Evolutionary conservation across 92 coral and sea anemone species (phyloP).

Genomic region (Actinernus sp.): DNA sequence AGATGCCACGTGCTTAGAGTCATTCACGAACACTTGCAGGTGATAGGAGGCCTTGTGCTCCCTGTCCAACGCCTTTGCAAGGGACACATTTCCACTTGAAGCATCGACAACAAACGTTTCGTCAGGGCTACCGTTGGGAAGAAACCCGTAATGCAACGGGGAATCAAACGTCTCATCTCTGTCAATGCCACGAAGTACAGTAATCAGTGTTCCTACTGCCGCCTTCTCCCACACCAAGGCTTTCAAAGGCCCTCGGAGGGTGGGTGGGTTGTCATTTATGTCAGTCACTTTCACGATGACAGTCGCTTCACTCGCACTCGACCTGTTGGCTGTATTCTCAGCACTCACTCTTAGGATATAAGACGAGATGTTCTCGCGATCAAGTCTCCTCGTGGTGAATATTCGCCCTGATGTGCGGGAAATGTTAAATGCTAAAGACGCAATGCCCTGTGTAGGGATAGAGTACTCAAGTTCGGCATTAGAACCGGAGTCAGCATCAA

Average conservation of each 20-base stretch:
- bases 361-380: conserved; percentile 72
- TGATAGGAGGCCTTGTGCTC: conserved; percentile 61
- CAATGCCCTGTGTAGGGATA: conserved; percentile 38
- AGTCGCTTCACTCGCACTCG: conserved; percentile 69
- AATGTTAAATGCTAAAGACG: conserved; percentile 59
- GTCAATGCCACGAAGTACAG: conserved; percentile 71
- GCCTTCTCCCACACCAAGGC: conserved; percentile 81
- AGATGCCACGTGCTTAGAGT: conserved; percentile 59
- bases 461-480: conserved; percentile 80
- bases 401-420: conserved; percentile 72
- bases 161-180: conserved; percentile 58
- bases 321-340: conserved; percentile 67
- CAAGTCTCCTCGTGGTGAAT: conserved; percentile 68
- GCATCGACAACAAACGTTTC: conserved; percentile 58
- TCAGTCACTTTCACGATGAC: conserved; percentile 78
- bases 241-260: conserved; percentile 56
- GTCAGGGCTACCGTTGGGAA: conserved; percentile 51
- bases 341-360: conserved; percentile 79
- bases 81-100: conserved; percentile 68
- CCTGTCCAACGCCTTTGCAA: conserved; percentile 65
- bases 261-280: conserved; percentile 86
- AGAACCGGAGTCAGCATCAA: conserved; percentile 84
- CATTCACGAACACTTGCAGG: conserved; percentile 70
- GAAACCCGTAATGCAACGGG: conserved; percentile 54
- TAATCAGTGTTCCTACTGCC: conserved; percentile 52